These are phyloP conservation scores for Pseudochirops corinnae DNA, from an alignment of 2,797 vertebrate species.

Conservation along the genomic window DNA sequence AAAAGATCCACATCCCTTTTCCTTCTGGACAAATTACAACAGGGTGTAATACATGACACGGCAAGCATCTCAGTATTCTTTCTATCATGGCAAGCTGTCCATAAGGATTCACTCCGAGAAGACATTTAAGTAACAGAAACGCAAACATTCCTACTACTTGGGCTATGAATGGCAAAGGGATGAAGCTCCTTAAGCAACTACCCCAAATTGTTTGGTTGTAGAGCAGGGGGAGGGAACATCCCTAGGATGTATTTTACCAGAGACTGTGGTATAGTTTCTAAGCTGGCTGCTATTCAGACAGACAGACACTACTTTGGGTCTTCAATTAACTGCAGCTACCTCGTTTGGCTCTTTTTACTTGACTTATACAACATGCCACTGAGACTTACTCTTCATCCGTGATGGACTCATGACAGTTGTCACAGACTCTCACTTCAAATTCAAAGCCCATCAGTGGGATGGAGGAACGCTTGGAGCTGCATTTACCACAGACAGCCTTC, in stretches of 20 bases:
- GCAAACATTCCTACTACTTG: background rate
- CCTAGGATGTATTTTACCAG: background rate
- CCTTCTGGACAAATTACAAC: background rate
- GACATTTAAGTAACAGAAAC: background rate
- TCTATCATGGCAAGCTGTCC: background rate
- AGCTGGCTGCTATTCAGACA: background rate
- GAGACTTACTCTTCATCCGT: conserved; percentile 97
- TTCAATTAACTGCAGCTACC: background rate
- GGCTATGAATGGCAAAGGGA: background rate
- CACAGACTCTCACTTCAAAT: conserved; percentile 97
- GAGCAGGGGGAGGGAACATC: background rate
- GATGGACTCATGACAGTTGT: conserved; percentile 96
- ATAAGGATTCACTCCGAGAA: background rate
- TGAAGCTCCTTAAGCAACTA: background rate
- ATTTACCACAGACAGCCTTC: conserved; percentile 96
- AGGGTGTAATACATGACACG: background rate
- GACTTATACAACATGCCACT: background rate
- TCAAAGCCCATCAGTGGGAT: conserved; percentile 99
- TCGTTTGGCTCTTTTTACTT: background rate
- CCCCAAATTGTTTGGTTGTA: background rate
- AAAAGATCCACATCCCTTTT: background rate
- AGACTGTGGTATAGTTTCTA: background rate
- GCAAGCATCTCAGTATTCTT: background rate
- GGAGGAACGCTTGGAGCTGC: conserved; percentile 96
- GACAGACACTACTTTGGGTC: background rate